Evolutionary conservation across 2,888 invertebrate species (phyloP).

Genomic region (Ctena decussata): DNA sequence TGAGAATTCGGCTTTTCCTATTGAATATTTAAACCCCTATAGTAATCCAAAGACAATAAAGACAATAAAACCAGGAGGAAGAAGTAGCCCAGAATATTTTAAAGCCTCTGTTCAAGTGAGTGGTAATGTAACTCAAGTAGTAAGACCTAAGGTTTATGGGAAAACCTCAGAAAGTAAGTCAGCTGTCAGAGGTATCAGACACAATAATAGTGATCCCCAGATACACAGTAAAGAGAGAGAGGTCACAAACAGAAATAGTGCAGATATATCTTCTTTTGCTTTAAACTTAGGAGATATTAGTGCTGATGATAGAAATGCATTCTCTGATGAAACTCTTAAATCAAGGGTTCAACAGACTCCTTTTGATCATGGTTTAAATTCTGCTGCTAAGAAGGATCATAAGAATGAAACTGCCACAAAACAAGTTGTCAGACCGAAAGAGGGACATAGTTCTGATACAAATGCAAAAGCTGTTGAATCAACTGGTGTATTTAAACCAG

Average conservation of each 20-base stretch:
- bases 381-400: not conserved
- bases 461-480: not conserved
- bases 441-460: not conserved
- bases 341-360: not conserved
- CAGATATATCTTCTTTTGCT: not conserved
- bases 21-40: not conserved
- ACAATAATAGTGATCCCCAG: not conserved
- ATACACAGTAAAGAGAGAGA: not conserved
- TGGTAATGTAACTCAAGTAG: not conserved
- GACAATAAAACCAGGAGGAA: not conserved
- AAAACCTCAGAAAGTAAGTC: not conserved
- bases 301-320: not conserved
- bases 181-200: not conserved
- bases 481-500: not conserved
- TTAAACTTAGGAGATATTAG: not conserved
- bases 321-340: not conserved
- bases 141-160: not conserved
- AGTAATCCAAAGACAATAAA: not conserved
- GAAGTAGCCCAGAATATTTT: not conserved
- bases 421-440: not conserved
- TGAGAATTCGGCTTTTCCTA: not conserved
- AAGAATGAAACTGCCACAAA: not conserved
- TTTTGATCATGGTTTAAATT: not conserved
- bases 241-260: not conserved
- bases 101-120: not conserved